Evolutionary conservation across 1,140 invertebrate species (phyloP).

Genomic region (Gonioctena quinquepunctata): DNA sequence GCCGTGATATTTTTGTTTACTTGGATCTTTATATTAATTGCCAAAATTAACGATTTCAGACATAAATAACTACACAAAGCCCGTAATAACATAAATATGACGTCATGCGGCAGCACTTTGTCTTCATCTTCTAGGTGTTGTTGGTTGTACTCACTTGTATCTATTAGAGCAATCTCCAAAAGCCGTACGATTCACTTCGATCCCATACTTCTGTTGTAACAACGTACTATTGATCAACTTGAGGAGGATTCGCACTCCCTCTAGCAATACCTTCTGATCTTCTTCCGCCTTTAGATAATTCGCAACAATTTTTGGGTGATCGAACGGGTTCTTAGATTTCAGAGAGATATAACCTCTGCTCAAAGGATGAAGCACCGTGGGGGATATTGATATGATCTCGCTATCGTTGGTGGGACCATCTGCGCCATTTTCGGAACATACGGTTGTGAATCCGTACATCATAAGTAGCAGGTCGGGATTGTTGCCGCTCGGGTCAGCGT

Average conservation of each 20-base stretch:
- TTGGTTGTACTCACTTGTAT: slow-evolving; percentile 20
- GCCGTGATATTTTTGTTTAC: too few species aligned
- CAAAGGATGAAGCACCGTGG: slow-evolving; percentile 74
- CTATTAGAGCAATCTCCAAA: slow-evolving; percentile 18
- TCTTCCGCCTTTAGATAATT: slow-evolving; percentile 79
- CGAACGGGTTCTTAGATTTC: slow-evolving; percentile 70
- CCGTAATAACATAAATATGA: too few species aligned
- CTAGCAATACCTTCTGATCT: slow-evolving; percentile 73
- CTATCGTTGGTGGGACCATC: slow-evolving; percentile 52
- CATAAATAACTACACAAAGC: too few species aligned
- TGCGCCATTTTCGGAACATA: slow-evolving; percentile 62
- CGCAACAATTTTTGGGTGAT: slow-evolving; percentile 78
- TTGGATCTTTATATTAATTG: too few species aligned
- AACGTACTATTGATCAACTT: slow-evolving; percentile 68
- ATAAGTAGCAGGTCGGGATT: slow-evolving; percentile 70
- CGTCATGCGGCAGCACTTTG: too few species aligned
- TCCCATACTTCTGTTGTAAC: slow-evolving; percentile 71
- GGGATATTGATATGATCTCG: slow-evolving; percentile 63
- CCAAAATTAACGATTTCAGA: too few species aligned
- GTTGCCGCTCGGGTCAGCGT: slow-evolving; percentile 54
- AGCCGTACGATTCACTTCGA: slow-evolving; percentile 59
- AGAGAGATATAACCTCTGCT: slow-evolving; percentile 65
- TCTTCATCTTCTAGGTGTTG: too few species aligned
- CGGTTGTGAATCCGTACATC: slow-evolving; percentile 67
- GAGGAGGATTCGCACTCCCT: slow-evolving; percentile 67